phyloP scores from a whole-genome alignment of 1,140 invertebrate species.

The Hetaerina americana region DNA sequence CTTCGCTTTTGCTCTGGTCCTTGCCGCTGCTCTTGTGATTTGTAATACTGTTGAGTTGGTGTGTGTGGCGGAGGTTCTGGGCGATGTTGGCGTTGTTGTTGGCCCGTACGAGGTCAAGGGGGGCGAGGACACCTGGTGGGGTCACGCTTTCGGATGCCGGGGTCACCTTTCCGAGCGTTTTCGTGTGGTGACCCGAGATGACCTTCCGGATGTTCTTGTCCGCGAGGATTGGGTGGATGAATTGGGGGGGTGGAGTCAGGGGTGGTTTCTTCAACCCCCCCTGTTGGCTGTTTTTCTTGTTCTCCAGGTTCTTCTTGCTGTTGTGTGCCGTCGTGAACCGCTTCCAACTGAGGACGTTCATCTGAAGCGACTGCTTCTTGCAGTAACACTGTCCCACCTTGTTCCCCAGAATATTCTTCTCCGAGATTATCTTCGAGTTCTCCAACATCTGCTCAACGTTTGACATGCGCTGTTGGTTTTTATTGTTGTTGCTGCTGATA shows the following conservation, averaged over 20 bases:
- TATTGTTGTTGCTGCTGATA: constrained; percentile 40
- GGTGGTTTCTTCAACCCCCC: constrained; percentile 33
- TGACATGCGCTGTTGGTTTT: constrained; percentile 46
- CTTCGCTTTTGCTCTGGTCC: constrained; percentile 11
- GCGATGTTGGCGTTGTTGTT: constrained; percentile 47
- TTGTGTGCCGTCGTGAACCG: constrained; percentile 81
- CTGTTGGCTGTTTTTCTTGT: constrained; percentile 58
- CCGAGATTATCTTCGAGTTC: constrained; percentile 54
- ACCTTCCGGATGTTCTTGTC: constrained; percentile 71
- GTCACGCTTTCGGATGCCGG: constrained; percentile 26
- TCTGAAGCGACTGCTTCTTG: constrained; percentile 90
- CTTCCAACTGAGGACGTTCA: constrained; percentile 93
- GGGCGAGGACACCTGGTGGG: constrained; percentile 24
- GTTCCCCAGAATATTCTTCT: constrained; percentile 76
- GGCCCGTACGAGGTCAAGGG: constrained; percentile 44
- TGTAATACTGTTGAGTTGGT: constrained; percentile 9
- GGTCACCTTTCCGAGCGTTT: constrained; percentile 23
- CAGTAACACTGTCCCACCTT: constrained; percentile 41
- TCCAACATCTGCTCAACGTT: constrained; percentile 28
- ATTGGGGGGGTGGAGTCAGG: constrained; percentile 62
- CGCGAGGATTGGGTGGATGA: constrained; percentile 51
- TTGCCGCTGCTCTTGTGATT: neutral
- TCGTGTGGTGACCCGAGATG: constrained; percentile 36
- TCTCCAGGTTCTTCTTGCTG: constrained; percentile 79
- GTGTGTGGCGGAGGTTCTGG: constrained; percentile 16